Conservation (phyloP, 2,797 vertebrate species). For the Labeo calbasu region DNA sequence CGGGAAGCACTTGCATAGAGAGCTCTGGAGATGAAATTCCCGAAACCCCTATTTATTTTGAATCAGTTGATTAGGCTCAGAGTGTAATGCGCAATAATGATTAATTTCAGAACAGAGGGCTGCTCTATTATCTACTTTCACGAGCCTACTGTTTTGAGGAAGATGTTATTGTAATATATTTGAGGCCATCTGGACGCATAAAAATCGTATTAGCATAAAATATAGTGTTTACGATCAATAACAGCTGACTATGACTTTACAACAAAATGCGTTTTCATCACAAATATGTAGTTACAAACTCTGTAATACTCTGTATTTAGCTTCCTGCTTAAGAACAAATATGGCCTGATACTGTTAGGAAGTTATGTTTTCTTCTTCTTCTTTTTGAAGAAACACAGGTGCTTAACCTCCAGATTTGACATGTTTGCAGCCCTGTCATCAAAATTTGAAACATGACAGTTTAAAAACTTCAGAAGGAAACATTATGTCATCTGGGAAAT, state of each 20-base stretch:
- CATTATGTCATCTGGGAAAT: no score
- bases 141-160: conserved; percentile 38
- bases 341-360: neutral
- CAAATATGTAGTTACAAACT: neutral
- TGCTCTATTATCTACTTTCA: conserved; percentile 49
- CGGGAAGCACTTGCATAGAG: neutral
- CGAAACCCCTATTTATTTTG: conserved; percentile 23
- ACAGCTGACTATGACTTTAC: conserved; percentile 15
- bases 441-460: neutral
- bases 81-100: conserved; percentile 32
- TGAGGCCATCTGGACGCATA: conserved; percentile 53
- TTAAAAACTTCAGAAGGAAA: neutral
- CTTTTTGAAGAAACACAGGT: neutral
- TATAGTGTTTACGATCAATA: conserved; percentile 26
- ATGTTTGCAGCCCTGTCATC: neutral
- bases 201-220: conserved; percentile 45
- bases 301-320: neutral
- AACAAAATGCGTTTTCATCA: conserved; percentile 9
- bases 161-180: conserved; percentile 52
- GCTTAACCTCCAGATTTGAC: neutral
- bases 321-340: neutral
- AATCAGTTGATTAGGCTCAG: conserved; percentile 31
- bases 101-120: conserved; percentile 46
- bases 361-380: neutral
- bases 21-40: conserved; percentile 30